These are phyloP conservation scores for Microtus oregoni DNA, from an alignment of 2,113 vertebrate genomes.

Conservation along the genomic window DNA sequence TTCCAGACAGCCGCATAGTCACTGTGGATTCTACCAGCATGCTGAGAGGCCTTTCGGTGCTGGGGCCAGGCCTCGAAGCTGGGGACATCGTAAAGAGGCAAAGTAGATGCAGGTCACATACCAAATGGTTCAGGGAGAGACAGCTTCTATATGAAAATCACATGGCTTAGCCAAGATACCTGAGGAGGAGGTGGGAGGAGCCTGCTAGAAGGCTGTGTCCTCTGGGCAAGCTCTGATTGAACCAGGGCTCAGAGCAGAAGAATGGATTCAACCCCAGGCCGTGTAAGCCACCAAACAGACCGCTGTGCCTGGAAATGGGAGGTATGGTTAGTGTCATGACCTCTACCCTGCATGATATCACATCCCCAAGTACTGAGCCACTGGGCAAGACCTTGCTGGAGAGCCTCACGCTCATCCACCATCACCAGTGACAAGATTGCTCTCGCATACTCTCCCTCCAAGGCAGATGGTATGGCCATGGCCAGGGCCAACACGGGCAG, in stretches of 20 bases:
- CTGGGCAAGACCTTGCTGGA: fast-evolving
- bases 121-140: not conserved
- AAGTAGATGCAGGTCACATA: fast-evolving
- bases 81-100: fast-evolving
- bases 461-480: not conserved
- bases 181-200: not conserved
- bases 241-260: fast-evolving
- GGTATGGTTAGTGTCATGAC: fast-evolving
- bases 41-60: fast-evolving
- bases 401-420: fast-evolving
- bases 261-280: not conserved
- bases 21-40: too few relatives aligned
- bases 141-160: too few relatives aligned
- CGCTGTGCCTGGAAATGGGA: fast-evolving
- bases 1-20: not conserved
- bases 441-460: not conserved
- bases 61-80: fast-evolving
- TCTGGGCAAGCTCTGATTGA: fast-evolving
- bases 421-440: not conserved
- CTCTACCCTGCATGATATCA: not conserved
- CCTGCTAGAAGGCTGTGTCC: not conserved
- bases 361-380: fast-evolving
- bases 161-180: fast-evolving
- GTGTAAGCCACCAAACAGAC: fast-evolving
- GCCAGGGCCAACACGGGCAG: not conserved